Conservation (phyloP, 1,140 invertebrate genomes). For the Solenopsis invicta region DNA sequence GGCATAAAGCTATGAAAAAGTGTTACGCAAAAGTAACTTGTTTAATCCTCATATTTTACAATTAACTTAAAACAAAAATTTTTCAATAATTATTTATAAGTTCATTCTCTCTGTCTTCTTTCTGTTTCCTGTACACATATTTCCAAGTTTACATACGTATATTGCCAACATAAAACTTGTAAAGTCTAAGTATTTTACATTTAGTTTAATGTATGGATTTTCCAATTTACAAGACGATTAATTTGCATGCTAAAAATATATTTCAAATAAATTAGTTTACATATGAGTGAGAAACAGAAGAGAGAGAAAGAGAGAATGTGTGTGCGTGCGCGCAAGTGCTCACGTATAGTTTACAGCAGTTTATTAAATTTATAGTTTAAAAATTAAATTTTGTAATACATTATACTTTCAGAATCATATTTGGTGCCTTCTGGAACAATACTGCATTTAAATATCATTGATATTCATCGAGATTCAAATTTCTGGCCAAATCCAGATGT, state of each 20-base stretch:
- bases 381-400: background rate
- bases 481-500: slow-evolving; percentile 92
- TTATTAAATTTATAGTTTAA: background rate
- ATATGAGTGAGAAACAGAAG: too few relatives aligned
- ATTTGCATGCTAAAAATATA: background rate
- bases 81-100: background rate
- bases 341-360: too few relatives aligned
- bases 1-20: too few relatives aligned
- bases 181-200: background rate
- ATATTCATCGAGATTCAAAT: slow-evolving; percentile 90
- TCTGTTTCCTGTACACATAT: background rate
- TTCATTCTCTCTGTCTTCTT: background rate
- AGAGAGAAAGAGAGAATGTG: too few relatives aligned
- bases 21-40: too few relatives aligned
- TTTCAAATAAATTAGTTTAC: slow-evolving; percentile 3
- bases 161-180: background rate
- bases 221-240: background rate
- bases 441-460: slow-evolving; percentile 85
- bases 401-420: background rate
- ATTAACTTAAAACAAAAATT: background rate
- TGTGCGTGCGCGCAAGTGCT: too few relatives aligned
- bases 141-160: background rate
- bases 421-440: background rate
- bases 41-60: too few relatives aligned
- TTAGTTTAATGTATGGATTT: background rate